Evolutionary conservation across 2,113 vertebrate species (phyloP), one percentile per base, ranked within the genome.

Genomic region (Megatriorchis doriae): DNA sequence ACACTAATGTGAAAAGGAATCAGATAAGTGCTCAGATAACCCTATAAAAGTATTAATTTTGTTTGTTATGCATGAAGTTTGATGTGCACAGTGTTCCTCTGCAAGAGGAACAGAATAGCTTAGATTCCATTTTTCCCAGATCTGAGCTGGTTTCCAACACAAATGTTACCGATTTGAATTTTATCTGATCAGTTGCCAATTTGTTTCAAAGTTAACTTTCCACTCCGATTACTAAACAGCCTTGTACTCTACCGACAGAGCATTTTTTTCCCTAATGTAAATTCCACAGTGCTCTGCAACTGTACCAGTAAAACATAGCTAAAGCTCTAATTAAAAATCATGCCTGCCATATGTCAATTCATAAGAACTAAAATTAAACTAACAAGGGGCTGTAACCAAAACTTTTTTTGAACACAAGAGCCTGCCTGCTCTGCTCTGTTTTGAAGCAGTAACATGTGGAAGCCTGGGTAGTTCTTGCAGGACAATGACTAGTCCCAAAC

Each of bases 181-280:
- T 96, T 97, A 97, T 97, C 96, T 97, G 97, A 97, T 97, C 96
- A 74, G 89, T 21, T 97, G 97, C 97, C 97, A 97, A 90, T 97
- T 97, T 95, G 96, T 97, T 97, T 96, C 97, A 96, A 97, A 96
- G 96, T 96, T 96, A 96, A 96, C 95, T 97, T 97, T 97, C 96
- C 89, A 93, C 91, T 97, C 95, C 96, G 97, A 97, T 97, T 97
- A 96, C 97, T 92, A 95, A 96, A 95, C 93, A 97, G 93, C 90
- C 97, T 95, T 96, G 94, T 95, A 92, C 93, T 96, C 94, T 43
- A 97, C 89, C 84, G 23, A 95, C 93, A 74, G 91, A 95, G 82
- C 93, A 83, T 96, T 97, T 97, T 95, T 96, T 94, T 75, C 93
- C 93, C 92, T 91, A 94, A 95, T 95, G 92, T 95, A 96, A 95